These are phyloP conservation scores for Bolinopsis microptera DNA, from an alignment of 37 sponge, comb jelly and placozoan species.

Conservation along the genomic window DNA sequence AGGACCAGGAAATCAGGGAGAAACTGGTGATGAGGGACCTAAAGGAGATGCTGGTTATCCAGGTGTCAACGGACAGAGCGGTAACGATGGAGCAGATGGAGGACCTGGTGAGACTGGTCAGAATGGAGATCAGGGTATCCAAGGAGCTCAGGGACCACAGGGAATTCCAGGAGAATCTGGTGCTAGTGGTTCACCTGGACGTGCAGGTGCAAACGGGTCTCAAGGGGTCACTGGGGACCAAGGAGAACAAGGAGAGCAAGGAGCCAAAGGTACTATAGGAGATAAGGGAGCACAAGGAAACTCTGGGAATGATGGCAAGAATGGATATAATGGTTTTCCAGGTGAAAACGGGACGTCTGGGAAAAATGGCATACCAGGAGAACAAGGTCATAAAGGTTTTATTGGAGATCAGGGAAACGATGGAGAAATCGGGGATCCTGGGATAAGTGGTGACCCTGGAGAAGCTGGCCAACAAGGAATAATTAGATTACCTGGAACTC, in stretches of 20 bases:
- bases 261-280: background rate
- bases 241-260: background rate
- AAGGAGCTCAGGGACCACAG: background rate
- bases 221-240: background rate
- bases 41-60: background rate
- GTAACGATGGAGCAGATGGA: background rate
- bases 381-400: background rate
- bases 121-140: background rate
- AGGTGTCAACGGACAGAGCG: background rate
- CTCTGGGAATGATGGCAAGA: background rate
- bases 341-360: conserved; percentile 24
- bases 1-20: background rate
- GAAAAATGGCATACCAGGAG: background rate
- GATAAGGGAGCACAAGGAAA: background rate
- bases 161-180: background rate
- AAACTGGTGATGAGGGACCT: background rate
- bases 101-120: background rate
- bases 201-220: background rate
- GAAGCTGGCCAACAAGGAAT: background rate
- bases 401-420: conserved; percentile 6
- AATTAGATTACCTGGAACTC: background rate
- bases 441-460: background rate
- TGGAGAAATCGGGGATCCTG: background rate
- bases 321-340: background rate
- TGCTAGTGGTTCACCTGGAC: background rate